phyloP scores from a whole-genome alignment of 2,797 vertebrate genomes.

The Pteropus rufus region DNA sequence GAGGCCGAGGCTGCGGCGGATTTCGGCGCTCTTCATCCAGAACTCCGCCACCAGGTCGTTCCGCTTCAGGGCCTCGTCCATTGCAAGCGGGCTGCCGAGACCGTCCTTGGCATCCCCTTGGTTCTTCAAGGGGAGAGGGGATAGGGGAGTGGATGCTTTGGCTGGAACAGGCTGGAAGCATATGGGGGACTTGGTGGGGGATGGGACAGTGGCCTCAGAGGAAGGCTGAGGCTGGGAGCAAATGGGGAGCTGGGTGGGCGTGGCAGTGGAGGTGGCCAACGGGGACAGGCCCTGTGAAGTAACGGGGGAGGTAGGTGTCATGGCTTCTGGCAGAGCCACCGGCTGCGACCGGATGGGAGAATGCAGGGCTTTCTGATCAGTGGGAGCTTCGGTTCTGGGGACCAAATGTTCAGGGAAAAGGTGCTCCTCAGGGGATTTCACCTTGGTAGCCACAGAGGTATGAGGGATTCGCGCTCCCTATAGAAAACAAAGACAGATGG shows the following conservation, averaged over 20 bases:
- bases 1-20: conserved; percentile 94
- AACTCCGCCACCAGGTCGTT: conserved; percentile 95
- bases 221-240: conserved; percentile 93
- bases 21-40: conserved; percentile 97
- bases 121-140: conserved; percentile 78
- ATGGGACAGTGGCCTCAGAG: conserved; percentile 87
- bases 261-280: conserved; percentile 66
- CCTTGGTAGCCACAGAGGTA: neutral
- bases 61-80: conserved; percentile 87
- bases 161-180: conserved; percentile 91
- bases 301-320: conserved; percentile 80
- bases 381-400: conserved; percentile 77
- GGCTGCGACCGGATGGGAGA: conserved; percentile 92
- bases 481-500: neutral
- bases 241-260: conserved; percentile 86
- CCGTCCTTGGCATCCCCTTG: conserved; percentile 74
- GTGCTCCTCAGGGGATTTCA: conserved; percentile 81
- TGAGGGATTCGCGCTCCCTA: conserved; percentile 60
- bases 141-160: conserved; percentile 90
- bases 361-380: conserved; percentile 71
- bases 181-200: conserved; percentile 88
- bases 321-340: conserved; percentile 84
- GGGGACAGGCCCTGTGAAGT: conserved; percentile 81
- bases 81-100: conserved; percentile 77
- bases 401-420: conserved; percentile 88